phyloP scores from a whole-genome alignment of 2,888 invertebrate species.

The Drosophila melanosoma region DNA sequence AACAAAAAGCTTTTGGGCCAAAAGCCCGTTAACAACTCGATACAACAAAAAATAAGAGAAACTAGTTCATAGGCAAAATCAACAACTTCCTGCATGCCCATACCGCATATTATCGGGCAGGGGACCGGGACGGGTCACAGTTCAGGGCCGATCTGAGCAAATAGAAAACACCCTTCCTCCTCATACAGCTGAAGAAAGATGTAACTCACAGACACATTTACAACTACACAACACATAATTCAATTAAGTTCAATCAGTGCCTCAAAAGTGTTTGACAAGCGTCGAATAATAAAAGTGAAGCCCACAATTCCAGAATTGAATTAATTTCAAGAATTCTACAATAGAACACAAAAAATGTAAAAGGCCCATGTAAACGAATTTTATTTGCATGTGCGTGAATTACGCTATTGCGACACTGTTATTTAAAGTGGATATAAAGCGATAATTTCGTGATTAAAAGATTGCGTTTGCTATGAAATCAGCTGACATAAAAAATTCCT shows the following conservation, averaged over 20 bases:
- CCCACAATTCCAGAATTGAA: conserved; percentile 44
- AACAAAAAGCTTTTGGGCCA: conserved; percentile 51
- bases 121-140: conserved; percentile 36
- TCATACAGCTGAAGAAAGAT: conserved; percentile 20
- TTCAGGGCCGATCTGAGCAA: conserved; percentile 44
- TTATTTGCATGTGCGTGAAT: background rate
- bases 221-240: conserved; percentile 48
- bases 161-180: background rate
- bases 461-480: background rate
- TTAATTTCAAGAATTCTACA: conserved; percentile 35
- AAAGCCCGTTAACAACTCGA: conserved; percentile 30
- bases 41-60: conserved; percentile 22
- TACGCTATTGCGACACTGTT: conserved; percentile 4
- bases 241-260: conserved; percentile 74
- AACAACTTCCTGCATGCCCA: conserved; percentile 56
- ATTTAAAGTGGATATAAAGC: background rate
- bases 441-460: background rate
- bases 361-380: background rate
- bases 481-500: background rate
- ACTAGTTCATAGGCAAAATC: conserved; percentile 57
- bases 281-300: conserved; percentile 64
- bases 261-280: conserved; percentile 60
- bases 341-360: conserved; percentile 6
- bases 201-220: conserved; percentile 51
- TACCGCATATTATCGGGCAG: conserved; percentile 12